Conservation (phyloP, 2,888 invertebrate genomes). For the Pandemis cinnamomeana region DNA sequence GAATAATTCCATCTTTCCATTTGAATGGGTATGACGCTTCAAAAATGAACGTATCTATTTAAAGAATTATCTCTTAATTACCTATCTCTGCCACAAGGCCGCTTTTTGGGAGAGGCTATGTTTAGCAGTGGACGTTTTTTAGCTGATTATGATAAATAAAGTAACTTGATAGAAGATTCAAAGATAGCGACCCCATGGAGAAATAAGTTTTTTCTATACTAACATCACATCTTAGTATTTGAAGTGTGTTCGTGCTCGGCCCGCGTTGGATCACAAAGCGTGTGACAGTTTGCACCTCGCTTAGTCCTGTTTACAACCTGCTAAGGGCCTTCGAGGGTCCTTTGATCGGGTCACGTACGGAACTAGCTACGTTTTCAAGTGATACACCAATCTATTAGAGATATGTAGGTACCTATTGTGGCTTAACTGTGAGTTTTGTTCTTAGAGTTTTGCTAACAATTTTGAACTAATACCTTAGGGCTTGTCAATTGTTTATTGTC, state of each 20-base stretch:
- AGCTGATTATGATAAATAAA: too few species aligned
- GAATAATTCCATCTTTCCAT: too few species aligned
- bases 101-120: too few species aligned
- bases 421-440: neutral
- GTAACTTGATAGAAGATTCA: too few species aligned
- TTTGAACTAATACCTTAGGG: neutral
- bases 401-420: too few species aligned
- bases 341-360: constrained; percentile 77
- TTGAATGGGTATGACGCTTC: too few species aligned
- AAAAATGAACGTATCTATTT: too few species aligned
- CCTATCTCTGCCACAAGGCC: too few species aligned
- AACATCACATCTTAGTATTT: neutral
- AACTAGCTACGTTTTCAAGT: constrained; percentile 52
- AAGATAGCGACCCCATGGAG: too few species aligned
- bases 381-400: neutral
- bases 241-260: constrained; percentile 27
- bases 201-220: too few species aligned
- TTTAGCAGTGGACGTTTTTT: too few species aligned
- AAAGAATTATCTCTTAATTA: too few species aligned
- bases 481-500: neutral
- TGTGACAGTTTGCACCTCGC: constrained; percentile 69
- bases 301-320: constrained; percentile 82
- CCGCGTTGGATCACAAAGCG: constrained; percentile 23
- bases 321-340: constrained; percentile 61
- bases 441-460: neutral